Percentiles rank a stretch among this genome's conserved stretches.
Evolutionary conservation across 1,140 invertebrate species (phyloP).

Genomic region (Pentalonia nigronervosa): DNA sequence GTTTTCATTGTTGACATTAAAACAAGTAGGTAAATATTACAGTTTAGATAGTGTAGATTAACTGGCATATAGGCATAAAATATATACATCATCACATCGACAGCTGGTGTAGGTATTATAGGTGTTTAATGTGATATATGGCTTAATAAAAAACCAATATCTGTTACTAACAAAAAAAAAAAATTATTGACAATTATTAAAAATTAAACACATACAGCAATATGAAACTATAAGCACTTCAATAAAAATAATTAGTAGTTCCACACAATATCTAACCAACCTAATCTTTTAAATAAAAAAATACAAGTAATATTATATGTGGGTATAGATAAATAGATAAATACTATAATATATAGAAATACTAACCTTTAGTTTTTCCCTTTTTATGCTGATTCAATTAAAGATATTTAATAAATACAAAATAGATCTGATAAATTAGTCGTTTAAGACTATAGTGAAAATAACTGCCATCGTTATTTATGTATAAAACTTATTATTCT

Average conservation of each 20-base stretch:
- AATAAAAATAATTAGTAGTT: background rate
- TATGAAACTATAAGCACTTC: background rate
- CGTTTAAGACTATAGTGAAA: background rate
- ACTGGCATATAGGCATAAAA: background rate
- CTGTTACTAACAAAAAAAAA: background rate
- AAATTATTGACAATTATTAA: background rate
- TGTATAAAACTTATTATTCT: background rate
- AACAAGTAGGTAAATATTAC: conserved; percentile 12
- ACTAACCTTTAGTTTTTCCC: too few relatives aligned
- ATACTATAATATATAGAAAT: too few relatives aligned
- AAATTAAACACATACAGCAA: background rate
- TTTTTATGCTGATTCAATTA: background rate
- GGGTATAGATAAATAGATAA: too few relatives aligned
- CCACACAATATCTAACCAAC: background rate
- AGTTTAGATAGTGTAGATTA: background rate
- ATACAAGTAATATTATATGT: background rate
- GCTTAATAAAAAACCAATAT: background rate
- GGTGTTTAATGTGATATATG: background rate
- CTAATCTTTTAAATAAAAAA: background rate
- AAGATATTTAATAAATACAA: background rate
- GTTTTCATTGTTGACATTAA: background rate
- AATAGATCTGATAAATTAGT: background rate
- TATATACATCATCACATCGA: background rate
- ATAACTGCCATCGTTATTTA: background rate
- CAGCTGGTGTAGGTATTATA: background rate